Evolutionary conservation across 2,888 invertebrate species (phyloP), one percentile per base, ranked within the genome.

Genomic region (Teleiodes luculella): DNA sequence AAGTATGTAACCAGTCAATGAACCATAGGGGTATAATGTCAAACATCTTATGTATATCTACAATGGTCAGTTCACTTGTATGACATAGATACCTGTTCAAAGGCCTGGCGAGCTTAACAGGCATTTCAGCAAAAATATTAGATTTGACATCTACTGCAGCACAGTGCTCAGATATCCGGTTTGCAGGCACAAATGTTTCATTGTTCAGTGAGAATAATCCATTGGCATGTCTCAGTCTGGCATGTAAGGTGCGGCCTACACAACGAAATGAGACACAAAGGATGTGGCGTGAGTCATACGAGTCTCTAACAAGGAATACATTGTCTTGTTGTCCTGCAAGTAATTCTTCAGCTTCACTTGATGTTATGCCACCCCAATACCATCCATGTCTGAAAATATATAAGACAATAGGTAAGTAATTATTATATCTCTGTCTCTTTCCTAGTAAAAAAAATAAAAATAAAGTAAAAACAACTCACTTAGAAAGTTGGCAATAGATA

Each of bases 361-460:
- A 92, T 24, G 92, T 92, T 63, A 95, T 91, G 31, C 94, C 93
- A 54, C 95, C 95, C 95, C 95, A 95, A 72, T 95, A 95, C 95
- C 95, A 95, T 51, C 89, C 87, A 75, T 88, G 85, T 80, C 93
- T 89, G 71, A 20, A 76, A 80, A 59, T 54, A 58, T 31, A 24
- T 13, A 24, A 13, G 10, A 28, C 3, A 3, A 31, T 31, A 37
- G 16, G 16, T 37, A 5, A 45, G 45, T 6, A 3, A 10, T 45
- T 45, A 5, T 24, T 10, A 28, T 28, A 5, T 3, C 28, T 10
- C 11, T n/a, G n/a, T n/a, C n/a, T n/a, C n/a, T n/a, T n/a, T n/a
- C n/a, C n/a, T n/a, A n/a, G n/a, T n/a, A n/a, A n/a, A n/a, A n/a
- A n/a, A n/a, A n/a, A n/a, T n/a, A 39, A 41, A 41, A 16, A 41